phyloP scores from a whole-genome alignment of 2,113 vertebrate species.

The Heloderma charlesbogerti region DNA sequence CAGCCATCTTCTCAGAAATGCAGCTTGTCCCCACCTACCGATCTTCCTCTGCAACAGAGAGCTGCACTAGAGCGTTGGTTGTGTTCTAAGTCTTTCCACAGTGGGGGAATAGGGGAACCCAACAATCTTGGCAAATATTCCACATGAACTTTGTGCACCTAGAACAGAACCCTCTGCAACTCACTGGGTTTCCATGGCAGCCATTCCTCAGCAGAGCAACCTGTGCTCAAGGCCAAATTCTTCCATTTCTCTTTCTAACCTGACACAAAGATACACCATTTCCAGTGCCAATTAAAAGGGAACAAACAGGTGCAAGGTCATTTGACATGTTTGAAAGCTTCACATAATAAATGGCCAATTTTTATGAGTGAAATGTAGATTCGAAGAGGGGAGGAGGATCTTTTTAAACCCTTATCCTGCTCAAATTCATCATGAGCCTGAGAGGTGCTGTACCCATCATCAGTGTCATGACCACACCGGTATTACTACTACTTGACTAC shows the following conservation, averaged over 20 bases:
- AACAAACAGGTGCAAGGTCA: not conserved
- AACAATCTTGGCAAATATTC: not conserved
- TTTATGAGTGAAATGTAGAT: not conserved
- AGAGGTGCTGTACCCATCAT: not conserved
- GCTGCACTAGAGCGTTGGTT: not conserved
- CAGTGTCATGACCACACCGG: not conserved
- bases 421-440: not conserved
- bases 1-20: not conserved
- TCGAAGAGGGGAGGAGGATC: not conserved
- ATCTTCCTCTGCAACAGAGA: not conserved
- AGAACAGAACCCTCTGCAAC: not conserved
- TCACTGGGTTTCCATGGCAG: not conserved
- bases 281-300: not conserved
- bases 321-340: not conserved
- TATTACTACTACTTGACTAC: no score
- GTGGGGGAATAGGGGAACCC: not conserved
- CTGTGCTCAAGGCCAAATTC: not conserved
- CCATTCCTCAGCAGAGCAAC: not conserved
- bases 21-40: not conserved
- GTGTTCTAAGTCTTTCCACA: not conserved
- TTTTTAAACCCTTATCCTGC: not conserved
- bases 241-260: not conserved
- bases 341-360: not conserved
- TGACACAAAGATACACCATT: not conserved
- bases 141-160: not conserved